These are phyloP conservation scores for Sinosuthora webbiana DNA, from an alignment of 2,113 vertebrate species.

Conservation along the genomic window DNA sequence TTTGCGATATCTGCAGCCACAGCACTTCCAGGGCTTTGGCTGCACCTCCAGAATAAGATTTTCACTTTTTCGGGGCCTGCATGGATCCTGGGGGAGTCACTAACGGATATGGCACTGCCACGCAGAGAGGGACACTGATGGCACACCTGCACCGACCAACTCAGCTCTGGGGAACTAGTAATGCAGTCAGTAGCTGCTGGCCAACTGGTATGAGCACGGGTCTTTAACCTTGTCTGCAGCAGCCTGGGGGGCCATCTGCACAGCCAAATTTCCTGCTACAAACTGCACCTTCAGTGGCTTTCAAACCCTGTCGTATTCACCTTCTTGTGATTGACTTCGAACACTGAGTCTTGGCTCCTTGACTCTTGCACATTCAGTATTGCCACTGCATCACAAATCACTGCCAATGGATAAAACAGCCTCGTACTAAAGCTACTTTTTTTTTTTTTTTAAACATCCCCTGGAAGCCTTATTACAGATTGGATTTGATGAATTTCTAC, in stretches of 20 bases:
- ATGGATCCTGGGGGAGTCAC: fast-evolving
- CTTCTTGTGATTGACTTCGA: background rate
- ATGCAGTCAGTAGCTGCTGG: background rate
- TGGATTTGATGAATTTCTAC: background rate
- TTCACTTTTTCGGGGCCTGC: fast-evolving
- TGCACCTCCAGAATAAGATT: background rate
- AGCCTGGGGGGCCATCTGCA: background rate
- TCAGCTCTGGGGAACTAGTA: background rate
- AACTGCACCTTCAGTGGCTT: background rate
- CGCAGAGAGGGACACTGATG: background rate
- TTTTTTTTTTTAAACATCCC: background rate
- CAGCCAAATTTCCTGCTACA: background rate
- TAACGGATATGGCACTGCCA: fast-evolving
- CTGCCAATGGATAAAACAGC: background rate
- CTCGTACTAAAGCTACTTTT: background rate
- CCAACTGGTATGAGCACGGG: background rate
- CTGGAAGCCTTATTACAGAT: background rate
- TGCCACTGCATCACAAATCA: background rate
- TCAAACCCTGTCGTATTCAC: background rate
- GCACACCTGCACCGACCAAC: background rate
- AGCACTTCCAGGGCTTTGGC: background rate
- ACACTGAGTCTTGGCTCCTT: background rate
- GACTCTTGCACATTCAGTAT: background rate
- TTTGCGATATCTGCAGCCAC: background rate
- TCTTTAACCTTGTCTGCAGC: background rate